phyloP scores from a whole-genome alignment of 2,797 vertebrate genomes.

The Ataeniobius toweri region DNA sequence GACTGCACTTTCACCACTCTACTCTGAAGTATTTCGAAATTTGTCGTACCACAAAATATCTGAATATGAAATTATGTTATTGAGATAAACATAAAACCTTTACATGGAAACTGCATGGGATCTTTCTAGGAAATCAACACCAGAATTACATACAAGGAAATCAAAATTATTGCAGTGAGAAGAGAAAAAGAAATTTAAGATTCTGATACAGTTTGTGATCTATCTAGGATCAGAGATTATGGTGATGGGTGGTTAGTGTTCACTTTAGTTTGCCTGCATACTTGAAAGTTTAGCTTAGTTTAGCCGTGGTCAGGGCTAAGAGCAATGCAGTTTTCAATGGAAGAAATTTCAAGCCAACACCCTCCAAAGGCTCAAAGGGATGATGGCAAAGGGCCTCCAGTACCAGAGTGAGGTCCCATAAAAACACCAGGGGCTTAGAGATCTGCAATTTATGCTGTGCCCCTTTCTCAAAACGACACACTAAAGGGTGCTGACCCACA shows the following conservation, averaged over 20 bases:
- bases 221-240: slow-evolving; percentile 4
- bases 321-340: too few species aligned
- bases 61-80: not conserved
- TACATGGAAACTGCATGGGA: not conserved
- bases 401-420: too few species aligned
- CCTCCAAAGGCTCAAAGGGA: too few species aligned
- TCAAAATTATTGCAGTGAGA: not conserved
- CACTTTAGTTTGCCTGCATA: not conserved
- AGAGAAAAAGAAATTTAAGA: not conserved
- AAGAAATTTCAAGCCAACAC: too few species aligned
- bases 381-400: too few species aligned
- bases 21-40: not conserved
- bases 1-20: not conserved
- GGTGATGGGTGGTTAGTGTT: not conserved
- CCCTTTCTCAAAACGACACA: too few species aligned
- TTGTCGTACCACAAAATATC: not conserved
- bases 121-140: not conserved
- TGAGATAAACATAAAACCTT: not conserved
- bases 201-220: not conserved
- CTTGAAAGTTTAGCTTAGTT: not conserved
- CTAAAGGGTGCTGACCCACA: too few species aligned
- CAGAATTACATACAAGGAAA: not conserved
- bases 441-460: too few species aligned
- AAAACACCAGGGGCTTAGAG: too few species aligned
- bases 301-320: too few species aligned